phyloP scores from a whole-genome alignment of 2,888 invertebrate genomes.

The Caenorhabditis sp. region DNA sequence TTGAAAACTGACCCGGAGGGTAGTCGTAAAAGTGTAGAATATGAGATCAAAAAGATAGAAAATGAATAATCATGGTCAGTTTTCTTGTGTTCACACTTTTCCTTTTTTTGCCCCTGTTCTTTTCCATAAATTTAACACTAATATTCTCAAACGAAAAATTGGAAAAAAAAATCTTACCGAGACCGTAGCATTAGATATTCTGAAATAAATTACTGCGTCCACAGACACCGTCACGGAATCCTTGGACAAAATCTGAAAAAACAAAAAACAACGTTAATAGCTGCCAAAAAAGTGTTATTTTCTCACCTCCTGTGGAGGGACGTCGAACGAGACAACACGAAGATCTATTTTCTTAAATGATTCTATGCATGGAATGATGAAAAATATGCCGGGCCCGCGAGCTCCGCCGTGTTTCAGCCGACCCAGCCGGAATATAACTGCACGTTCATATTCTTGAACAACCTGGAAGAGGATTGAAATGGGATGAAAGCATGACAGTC shows the following conservation, averaged over 20 bases:
- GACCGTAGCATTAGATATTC: constrained; percentile 95
- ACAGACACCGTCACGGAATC: constrained; percentile 98
- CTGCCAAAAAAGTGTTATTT: background rate
- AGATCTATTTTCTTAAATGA: constrained; percentile 90
- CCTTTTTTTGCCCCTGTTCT: too few species aligned
- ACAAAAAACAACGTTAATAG: background rate
- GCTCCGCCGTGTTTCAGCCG: constrained; percentile 88
- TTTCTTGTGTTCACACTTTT: constrained; percentile 14
- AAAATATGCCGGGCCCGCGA: constrained; percentile 87
- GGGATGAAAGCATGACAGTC: background rate
- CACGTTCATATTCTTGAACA: constrained; percentile 87
- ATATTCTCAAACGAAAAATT: too few species aligned
- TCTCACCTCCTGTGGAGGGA: constrained; percentile 95
- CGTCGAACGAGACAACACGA: constrained; percentile 95
- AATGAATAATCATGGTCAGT: background rate
- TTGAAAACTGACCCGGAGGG: background rate
- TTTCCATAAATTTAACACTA: too few species aligned
- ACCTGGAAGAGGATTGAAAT: constrained; percentile 49
- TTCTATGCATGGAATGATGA: constrained; percentile 87
- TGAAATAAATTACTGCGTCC: constrained; percentile 88
- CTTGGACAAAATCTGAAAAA: constrained; percentile 92
- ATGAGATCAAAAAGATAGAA: constrained; percentile 11
- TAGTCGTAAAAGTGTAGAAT: constrained; percentile 5
- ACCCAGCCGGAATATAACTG: constrained; percentile 91
- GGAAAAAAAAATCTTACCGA: constrained; percentile 87